Evolutionary conservation across 2,888 invertebrate species (phyloP).

Genomic region (Operophtera brumata): DNA sequence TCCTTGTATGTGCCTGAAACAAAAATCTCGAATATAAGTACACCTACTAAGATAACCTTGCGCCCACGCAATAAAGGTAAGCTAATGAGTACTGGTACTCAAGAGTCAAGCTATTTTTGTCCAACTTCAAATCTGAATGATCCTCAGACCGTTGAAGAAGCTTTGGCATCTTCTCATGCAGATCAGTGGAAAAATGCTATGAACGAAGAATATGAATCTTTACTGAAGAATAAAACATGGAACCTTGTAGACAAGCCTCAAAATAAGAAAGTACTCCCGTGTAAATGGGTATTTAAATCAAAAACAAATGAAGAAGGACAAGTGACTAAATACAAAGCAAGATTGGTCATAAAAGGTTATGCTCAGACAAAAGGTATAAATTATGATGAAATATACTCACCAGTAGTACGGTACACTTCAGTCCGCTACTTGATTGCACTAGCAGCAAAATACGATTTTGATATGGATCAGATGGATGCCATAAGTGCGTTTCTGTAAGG

Average conservation of each 20-base stretch:
- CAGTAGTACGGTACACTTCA: constrained; percentile 26
- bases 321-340: constrained; percentile 8
- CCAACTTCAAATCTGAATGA: too few species aligned
- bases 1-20: too few species aligned
- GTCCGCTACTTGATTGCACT: background rate
- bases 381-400: constrained; percentile 29
- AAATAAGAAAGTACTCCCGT: constrained; percentile 14
- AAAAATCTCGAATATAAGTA: too few species aligned
- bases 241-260: too few species aligned
- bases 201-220: background rate
- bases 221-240: background rate
- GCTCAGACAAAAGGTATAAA: constrained; percentile 31
- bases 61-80: too few species aligned
- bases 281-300: constrained; percentile 22
- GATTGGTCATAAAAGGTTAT: constrained; percentile 20
- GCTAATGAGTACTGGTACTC: too few species aligned
- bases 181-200: too few species aligned
- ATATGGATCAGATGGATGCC: constrained; percentile 34
- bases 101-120: too few species aligned
- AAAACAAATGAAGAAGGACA: constrained; percentile 14
- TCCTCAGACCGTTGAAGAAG: too few species aligned
- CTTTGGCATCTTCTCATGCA: too few species aligned
- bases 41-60: too few species aligned
- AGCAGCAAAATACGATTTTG: background rate
- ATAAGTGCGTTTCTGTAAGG: constrained; percentile 35